Conservation (phyloP, 2,888 invertebrate species). For the Byasa hedistus region DNA sequence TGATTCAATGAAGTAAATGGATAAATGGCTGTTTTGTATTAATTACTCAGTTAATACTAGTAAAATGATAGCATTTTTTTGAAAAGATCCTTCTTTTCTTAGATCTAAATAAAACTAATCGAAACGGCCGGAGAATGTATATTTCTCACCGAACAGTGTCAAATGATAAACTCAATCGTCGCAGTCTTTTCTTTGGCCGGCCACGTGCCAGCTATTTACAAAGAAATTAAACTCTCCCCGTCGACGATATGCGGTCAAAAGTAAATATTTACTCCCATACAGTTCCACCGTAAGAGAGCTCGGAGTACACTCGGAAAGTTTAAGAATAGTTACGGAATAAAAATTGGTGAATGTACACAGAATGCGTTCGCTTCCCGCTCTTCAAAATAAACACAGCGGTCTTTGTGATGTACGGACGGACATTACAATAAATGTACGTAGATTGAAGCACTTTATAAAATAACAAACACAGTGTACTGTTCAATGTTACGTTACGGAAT, state of each 20-base stretch:
- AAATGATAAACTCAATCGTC: conserved; percentile 52
- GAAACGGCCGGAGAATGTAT: background rate
- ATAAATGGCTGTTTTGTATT: too few relatives aligned
- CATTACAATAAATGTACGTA: conserved; percentile 70
- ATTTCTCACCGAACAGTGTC: background rate
- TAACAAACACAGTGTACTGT: conserved; percentile 67
- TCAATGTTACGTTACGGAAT: conserved; percentile 55
- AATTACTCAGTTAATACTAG: too few relatives aligned
- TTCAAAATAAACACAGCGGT: conserved; percentile 54
- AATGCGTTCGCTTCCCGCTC: conserved; percentile 46
- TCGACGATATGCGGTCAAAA: conserved; percentile 63
- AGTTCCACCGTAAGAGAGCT: conserved; percentile 48
- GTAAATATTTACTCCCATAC: conserved; percentile 69
- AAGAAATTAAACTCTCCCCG: conserved; percentile 67
- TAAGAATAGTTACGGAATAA: conserved; percentile 51
- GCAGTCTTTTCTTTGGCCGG: conserved; percentile 31
- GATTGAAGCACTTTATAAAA: conserved; percentile 67
- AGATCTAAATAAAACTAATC: background rate
- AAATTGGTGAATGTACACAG: conserved; percentile 42
- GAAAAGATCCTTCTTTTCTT: background rate
- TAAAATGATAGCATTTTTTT: background rate
- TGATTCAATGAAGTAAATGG: too few relatives aligned
- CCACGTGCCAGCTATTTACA: conserved; percentile 55
- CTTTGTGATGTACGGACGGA: conserved; percentile 63
- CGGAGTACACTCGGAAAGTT: conserved; percentile 40